Percentiles rank a stretch among this genome's conserved stretches.
Conservation (phyloP, 2,113 vertebrate genomes). For the Acanthochromis polyacanthus region DNA sequence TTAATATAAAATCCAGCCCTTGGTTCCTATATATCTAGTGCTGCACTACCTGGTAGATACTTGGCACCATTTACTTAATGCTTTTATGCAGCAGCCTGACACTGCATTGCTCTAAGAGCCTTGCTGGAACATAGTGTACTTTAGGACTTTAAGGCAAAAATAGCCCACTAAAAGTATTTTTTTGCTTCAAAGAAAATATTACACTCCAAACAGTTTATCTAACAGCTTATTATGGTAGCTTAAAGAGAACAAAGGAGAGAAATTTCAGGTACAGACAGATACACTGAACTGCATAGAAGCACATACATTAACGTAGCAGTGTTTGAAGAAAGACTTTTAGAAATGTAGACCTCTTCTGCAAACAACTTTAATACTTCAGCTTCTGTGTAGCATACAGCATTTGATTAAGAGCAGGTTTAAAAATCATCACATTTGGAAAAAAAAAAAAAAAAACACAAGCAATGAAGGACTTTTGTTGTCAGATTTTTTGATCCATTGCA, state of each 20-base stretch:
- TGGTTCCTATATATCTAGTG: constrained; percentile 27
- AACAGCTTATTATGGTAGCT: background rate
- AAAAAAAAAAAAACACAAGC: constrained; percentile 18
- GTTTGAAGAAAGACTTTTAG: background rate
- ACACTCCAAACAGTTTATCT: background rate
- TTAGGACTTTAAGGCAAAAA: constrained; percentile 45
- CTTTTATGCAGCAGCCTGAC: constrained; percentile 49
- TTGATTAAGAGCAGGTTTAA: constrained; percentile 4
- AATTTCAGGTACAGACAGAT: background rate
- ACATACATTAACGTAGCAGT: background rate
- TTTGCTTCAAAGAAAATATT: background rate
- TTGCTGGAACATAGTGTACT: constrained; percentile 54
- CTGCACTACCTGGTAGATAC: constrained; percentile 35
- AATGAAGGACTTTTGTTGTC: background rate
- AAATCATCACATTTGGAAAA: constrained; percentile 2
- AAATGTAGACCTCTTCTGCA: constrained; percentile 8
- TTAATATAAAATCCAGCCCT: constrained; percentile 34
- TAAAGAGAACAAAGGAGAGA: background rate
- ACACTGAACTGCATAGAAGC: background rate
- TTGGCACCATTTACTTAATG: constrained; percentile 52
- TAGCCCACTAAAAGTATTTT: constrained; percentile 13
- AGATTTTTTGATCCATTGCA: constrained; percentile 20
- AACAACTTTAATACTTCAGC: constrained; percentile 9
- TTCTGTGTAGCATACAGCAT: background rate
- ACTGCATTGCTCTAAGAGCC: constrained; percentile 28